These are phyloP conservation scores for Rhinatrema bivittatum DNA, from an alignment of 2,797 vertebrate genomes.

Conservation along the genomic window DNA sequence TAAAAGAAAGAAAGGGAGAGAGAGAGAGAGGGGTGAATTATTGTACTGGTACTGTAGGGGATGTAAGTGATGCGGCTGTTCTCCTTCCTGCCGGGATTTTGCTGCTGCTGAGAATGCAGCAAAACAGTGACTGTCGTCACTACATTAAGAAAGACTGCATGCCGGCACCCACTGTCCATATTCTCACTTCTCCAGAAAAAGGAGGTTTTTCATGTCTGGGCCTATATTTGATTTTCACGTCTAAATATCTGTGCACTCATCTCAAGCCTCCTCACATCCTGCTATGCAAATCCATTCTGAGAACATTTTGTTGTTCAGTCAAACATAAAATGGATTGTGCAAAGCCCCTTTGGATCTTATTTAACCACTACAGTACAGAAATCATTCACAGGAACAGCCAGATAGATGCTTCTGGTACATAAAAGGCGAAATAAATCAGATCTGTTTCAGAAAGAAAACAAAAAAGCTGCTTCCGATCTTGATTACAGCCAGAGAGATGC, in stretches of 20 bases:
- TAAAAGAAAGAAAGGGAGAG: no score
- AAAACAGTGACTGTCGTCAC: neutral
- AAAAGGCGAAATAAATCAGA: constrained; percentile 28
- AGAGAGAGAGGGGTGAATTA: no score
- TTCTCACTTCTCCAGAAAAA: constrained; percentile 7
- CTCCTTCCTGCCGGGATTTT: neutral
- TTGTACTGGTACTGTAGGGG: no score
- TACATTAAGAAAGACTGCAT: constrained; percentile 3
- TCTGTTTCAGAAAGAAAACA: no score
- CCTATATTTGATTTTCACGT: constrained; percentile 1
- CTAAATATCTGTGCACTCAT: constrained; percentile 1
- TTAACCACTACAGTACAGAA: constrained; percentile 7
- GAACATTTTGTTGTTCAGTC: neutral
- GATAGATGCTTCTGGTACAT: constrained; percentile 29
- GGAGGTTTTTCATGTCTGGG: constrained; percentile 4
- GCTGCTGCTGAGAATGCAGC: constrained; percentile 19
- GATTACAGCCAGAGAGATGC: no score
- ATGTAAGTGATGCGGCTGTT: constrained; percentile 9
- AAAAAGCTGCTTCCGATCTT: no score
- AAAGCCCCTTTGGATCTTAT: neutral
- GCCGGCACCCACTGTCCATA: constrained; percentile 2
- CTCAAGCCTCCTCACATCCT: constrained; percentile 3
- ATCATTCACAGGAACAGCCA: constrained; percentile 3
- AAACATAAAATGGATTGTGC: no score
- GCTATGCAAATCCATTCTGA: constrained; percentile 1